These are phyloP conservation scores for Notothenia coriiceps DNA, from an alignment of 2,113 vertebrate genomes.

Conservation along the genomic window DNA sequence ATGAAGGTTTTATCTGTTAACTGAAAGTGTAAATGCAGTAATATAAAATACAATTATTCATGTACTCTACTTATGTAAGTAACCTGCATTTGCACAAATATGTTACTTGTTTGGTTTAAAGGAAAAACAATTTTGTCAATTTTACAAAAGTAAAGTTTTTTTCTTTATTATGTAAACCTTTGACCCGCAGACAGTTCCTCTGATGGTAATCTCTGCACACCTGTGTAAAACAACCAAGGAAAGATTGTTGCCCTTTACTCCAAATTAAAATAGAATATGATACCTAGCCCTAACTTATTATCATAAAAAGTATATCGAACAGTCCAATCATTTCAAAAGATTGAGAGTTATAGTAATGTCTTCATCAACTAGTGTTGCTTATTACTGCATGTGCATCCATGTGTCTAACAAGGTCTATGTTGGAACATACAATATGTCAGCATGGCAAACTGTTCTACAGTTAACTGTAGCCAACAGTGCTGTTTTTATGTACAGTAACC, in stretches of 20 bases:
- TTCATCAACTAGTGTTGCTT: not conserved
- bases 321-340: not conserved
- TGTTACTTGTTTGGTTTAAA: not conserved
- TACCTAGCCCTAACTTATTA: not conserved
- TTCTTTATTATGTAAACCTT: not conserved
- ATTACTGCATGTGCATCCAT: not conserved
- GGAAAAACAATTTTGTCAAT: not conserved
- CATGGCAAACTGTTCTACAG: not conserved
- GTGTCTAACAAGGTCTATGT: not conserved
- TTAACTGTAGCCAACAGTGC: not conserved
- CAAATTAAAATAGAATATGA: constrained; percentile 16
- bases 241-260: constrained; percentile 29
- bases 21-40: not conserved
- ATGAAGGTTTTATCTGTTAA: not conserved
- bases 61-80: not conserved
- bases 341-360: not conserved
- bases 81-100: not conserved
- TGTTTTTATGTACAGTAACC: constrained; percentile 14
- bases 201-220: not conserved
- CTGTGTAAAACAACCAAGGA: constrained; percentile 4
- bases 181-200: not conserved
- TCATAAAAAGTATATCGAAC: not conserved
- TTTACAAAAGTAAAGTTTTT: not conserved
- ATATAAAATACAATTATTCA: not conserved
- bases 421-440: not conserved